Base-by-base conservation (phyloP, 2,888 invertebrate genomes). In the Folsomia candida region DNA sequence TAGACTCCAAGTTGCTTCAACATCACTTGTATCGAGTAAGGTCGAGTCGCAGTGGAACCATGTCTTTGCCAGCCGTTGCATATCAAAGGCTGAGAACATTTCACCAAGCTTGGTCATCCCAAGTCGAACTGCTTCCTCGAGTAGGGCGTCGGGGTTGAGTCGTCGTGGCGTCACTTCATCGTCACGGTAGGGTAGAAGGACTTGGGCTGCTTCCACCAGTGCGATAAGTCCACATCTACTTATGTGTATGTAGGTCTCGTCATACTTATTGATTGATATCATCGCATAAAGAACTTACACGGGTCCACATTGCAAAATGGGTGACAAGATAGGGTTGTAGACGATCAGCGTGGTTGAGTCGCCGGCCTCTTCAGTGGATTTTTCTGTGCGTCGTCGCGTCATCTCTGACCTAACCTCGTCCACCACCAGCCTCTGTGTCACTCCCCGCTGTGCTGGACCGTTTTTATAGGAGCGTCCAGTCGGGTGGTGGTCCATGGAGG, bases 181-280 rank as follows among this genome's bases (percentile, higher is more conserved):
- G 9, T 86, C 84, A 11, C 18, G 9, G 18, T 11, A 9, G n/a
- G 18, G n/a, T 14, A 9, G 25, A 6, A 71, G 20, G 2, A 68
- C 9, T 61, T 71, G 25, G 59, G 89, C 84, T 62, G 91, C 86
- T 91, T 94, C 94, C 51, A 90, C 90, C 29, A 94, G 83, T 1
- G 94, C 93, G n/a, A 92, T 91, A 70, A 94, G 83, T 9, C 95
- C 95, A 85, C 95, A 95, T 79, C 93, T 94, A 76, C 2, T 78
- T 78, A 67, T 76, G 51, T 27, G n/a, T n/a, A n/a, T n/a, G n/a
- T n/a, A n/a, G n/a, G n/a, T n/a, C n/a, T n/a, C n/a, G n/a, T 2
- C 18, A 65, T n/a, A n/a, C n/a, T n/a, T n/a, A n/a, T n/a, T n/a
- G n/a, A n/a, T n/a, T n/a, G n/a, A n/a, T n/a, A n/a, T n/a, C n/a